phyloP scores from a whole-genome alignment of 2,113 vertebrate species.

The Otolemur garnettii region DNA sequence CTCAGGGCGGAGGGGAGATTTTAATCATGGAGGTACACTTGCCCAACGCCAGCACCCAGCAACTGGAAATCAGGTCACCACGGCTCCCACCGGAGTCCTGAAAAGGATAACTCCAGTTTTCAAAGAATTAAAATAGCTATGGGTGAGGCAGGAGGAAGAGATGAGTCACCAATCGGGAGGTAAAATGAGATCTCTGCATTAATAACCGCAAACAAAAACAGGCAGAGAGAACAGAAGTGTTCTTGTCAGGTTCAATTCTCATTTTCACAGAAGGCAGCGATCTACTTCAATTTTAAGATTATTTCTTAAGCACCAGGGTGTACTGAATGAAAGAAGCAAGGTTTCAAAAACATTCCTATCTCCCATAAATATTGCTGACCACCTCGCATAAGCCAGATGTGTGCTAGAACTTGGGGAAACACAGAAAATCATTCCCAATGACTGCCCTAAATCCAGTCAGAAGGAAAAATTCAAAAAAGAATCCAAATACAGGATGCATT shows the following conservation, averaged over 20 bases:
- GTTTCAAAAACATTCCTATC: not conserved
- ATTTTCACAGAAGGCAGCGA: constrained; percentile 35
- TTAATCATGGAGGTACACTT: not conserved
- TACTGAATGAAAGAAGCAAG: constrained; percentile 37
- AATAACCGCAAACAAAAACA: constrained; percentile 53
- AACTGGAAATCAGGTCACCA: constrained; percentile 60
- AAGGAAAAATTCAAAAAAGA: constrained; percentile 28
- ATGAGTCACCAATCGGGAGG: constrained; percentile 50
- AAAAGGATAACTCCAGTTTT: constrained; percentile 61
- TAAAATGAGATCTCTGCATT: constrained; percentile 54
- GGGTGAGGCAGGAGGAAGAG: constrained; percentile 55
- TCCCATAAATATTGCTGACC: not conserved
- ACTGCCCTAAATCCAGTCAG: not conserved
- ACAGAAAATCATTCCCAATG: not conserved
- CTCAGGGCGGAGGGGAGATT: not conserved
- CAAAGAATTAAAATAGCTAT: constrained; percentile 63
- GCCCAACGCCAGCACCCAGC: not conserved
- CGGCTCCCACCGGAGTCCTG: not conserved
- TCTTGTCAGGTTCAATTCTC: not conserved
- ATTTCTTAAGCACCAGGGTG: not conserved
- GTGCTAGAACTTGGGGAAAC: not conserved
- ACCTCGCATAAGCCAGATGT: not conserved
- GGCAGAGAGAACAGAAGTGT: not conserved
- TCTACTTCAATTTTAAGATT: constrained; percentile 1
- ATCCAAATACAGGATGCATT: not conserved